Base-by-base conservation (phyloP, 1,140 invertebrate species). In the Magallana angulata region DNA sequence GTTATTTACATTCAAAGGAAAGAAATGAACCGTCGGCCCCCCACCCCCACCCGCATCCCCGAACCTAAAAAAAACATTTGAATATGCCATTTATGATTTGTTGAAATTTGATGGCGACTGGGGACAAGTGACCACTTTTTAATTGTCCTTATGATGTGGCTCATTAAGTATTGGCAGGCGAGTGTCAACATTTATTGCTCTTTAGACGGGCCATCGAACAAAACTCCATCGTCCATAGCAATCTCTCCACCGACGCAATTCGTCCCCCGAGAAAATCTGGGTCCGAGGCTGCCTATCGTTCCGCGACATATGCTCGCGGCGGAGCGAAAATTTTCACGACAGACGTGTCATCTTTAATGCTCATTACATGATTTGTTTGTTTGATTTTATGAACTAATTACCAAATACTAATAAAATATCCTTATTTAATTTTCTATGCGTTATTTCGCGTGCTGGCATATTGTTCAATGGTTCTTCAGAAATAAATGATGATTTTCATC, bases 331-430 rank as follows among this genome's bases (percentile, higher is more conserved):
- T 36, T 76, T 71, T 76, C 68, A 76, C 68, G 68, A 76, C 68
- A 76, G 68, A 76, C 68, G 68, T 76, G 68, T 76, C 68, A 76
- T 76, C 68, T 76, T 76, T 76, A 76, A 76, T 76, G 68, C 18
- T 76, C 68, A 36, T 76, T 76, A 76, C 68, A 76, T 76, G 18
- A 76, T 76, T 76, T 76, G 68, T 76, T 76, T 76, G 68, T 76
- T 76, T 76, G 68, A 76, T 76, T 76, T 76, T 76, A 76, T 36
- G 24, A 30, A 76, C 12, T 24, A 76, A 76, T 24, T 76, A 76
- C 68, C 68, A 76, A 76, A 76, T 30, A 76, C 24, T 76, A 76
- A 76, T 76, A 76, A 30, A 76, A 76, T 76, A 36, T 76, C 24
- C 24, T 76, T 76, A 76, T 76, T 76, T 30, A 76, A 76, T 76